Conservation (phyloP, 2,888 invertebrate species). For the Eilema depressum region DNA sequence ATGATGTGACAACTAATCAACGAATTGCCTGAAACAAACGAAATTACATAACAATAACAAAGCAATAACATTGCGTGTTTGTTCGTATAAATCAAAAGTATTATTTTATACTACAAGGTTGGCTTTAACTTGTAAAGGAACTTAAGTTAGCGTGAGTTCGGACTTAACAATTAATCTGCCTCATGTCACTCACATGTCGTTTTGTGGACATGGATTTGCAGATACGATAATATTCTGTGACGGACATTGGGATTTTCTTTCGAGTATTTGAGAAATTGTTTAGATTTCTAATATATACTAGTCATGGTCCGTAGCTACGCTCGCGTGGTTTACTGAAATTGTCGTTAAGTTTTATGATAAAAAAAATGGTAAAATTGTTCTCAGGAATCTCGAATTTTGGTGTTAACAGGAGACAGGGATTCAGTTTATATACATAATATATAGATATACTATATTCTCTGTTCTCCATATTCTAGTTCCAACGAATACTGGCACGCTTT, state of each 20-base stretch:
- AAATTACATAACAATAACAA: slow-evolving; percentile 7
- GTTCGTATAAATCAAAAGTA: background rate
- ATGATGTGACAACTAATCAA: too few species aligned
- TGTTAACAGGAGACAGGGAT: too few species aligned
- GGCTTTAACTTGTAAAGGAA: slow-evolving; percentile 36
- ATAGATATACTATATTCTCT: background rate
- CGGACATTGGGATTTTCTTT: slow-evolving; percentile 13
- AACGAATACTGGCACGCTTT: slow-evolving; percentile 1
- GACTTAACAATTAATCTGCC: slow-evolving; percentile 48
- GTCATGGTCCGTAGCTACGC: too few species aligned
- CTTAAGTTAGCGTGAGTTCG: slow-evolving; percentile 44
- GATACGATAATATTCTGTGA: slow-evolving; percentile 29
- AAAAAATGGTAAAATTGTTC: too few species aligned
- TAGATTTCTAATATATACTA: background rate
- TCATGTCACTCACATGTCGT: slow-evolving; percentile 51
- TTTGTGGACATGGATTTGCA: slow-evolving; percentile 47
- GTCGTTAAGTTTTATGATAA: too few species aligned
- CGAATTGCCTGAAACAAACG: background rate
- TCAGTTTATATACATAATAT: too few species aligned
- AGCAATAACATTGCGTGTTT: background rate
- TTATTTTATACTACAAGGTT: slow-evolving; percentile 24
- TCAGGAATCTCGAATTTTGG: too few species aligned
- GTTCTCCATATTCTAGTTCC: background rate
- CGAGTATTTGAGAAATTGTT: slow-evolving; percentile 1
- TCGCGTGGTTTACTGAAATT: too few species aligned